A percentile compares a stretch with the other conserved stretches of the same genome.
Evolutionary conservation across 2,888 invertebrate species (phyloP).

Genomic region (Lepidocyrtoides sp.): DNA sequence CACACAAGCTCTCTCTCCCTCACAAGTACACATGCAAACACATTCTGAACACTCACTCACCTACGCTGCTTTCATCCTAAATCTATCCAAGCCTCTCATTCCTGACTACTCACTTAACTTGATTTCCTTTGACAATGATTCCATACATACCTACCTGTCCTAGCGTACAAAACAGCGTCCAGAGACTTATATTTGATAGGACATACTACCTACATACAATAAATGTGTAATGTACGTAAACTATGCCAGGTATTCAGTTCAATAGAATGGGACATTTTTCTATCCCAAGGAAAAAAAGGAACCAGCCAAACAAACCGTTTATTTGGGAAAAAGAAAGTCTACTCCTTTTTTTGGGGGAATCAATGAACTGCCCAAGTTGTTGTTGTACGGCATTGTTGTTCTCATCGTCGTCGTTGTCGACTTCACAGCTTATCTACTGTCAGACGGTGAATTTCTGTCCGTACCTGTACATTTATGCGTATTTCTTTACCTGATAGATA

Average conservation of each 20-base stretch:
- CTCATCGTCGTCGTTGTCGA: not conserved
- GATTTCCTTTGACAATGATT: constrained; percentile 25
- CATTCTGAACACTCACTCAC: not conserved
- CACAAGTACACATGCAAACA: not conserved
- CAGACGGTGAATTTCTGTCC: not conserved
- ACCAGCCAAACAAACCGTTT: not conserved
- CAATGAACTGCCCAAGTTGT: constrained; percentile 46
- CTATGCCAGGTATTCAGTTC: constrained; percentile 29
- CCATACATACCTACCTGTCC: no score
- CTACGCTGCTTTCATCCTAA: not conserved
- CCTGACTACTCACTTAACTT: constrained; percentile 4
- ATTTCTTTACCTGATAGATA: no score
- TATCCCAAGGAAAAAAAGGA: not conserved
- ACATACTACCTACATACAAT: not conserved
- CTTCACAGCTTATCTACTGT: not conserved
- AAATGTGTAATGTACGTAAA: not conserved
- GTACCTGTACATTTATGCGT: not conserved
- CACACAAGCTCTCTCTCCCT: not conserved
- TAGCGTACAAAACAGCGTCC: no score
- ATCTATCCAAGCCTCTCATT: not conserved
- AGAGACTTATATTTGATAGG: no score
- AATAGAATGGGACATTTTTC: constrained; percentile 2
- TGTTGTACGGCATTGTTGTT: no score
- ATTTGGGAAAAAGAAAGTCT: constrained; percentile 8
- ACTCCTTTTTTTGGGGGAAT: constrained; percentile 28